A percentile compares a stretch with the other conserved stretches of the same genome.
Evolutionary conservation across 1,140 invertebrate species (phyloP).

Genomic region (Capitella teleta): DNA sequence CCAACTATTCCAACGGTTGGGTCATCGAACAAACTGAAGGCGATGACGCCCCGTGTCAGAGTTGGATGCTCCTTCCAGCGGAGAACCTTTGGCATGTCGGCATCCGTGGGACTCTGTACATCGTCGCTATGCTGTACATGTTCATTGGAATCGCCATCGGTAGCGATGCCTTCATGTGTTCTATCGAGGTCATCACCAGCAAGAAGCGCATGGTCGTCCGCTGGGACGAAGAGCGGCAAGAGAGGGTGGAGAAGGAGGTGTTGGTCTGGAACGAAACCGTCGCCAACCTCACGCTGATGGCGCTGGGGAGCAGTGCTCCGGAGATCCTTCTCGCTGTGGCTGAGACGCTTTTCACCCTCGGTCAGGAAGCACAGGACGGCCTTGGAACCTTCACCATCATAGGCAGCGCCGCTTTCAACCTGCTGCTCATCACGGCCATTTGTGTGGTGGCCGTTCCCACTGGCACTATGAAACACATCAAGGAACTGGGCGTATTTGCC

Average conservation of each 20-base stretch:
- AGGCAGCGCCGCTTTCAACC: slow-evolving; percentile 47
- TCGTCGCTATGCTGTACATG: slow-evolving; percentile 25
- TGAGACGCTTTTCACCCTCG: slow-evolving; percentile 27
- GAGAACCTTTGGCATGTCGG: slow-evolving; percentile 31
- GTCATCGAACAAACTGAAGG: slow-evolving; percentile 6
- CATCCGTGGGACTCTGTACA: slow-evolving; percentile 26
- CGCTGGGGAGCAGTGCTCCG: slow-evolving; percentile 46
- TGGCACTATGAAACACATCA: slow-evolving; percentile 29
- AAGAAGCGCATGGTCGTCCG: slow-evolving; percentile 24
- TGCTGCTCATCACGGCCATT: slow-evolving; percentile 40
- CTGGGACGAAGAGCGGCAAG: slow-evolving; percentile 27
- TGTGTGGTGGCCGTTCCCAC: slow-evolving; percentile 32
- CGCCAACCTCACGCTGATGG: slow-evolving; percentile 47
- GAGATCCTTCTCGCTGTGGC: slow-evolving; percentile 47
- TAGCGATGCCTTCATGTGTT: slow-evolving; percentile 51
- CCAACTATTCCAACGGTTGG: slow-evolving; percentile 7
- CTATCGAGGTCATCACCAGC: slow-evolving; percentile 47
- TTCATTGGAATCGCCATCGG: slow-evolving; percentile 49
- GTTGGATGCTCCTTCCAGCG: slow-evolving; percentile 31
- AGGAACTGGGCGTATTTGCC: slow-evolving; percentile 42
- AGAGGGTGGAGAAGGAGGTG: slow-evolving; percentile 22
- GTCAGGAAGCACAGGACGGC: slow-evolving; percentile 24
- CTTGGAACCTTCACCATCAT: slow-evolving; percentile 45
- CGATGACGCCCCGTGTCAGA: slow-evolving; percentile 14
- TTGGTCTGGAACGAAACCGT: slow-evolving; percentile 49